phyloP scores from a whole-genome alignment of 1,140 invertebrate genomes.

The Pseudomyrmex gracilis region DNA sequence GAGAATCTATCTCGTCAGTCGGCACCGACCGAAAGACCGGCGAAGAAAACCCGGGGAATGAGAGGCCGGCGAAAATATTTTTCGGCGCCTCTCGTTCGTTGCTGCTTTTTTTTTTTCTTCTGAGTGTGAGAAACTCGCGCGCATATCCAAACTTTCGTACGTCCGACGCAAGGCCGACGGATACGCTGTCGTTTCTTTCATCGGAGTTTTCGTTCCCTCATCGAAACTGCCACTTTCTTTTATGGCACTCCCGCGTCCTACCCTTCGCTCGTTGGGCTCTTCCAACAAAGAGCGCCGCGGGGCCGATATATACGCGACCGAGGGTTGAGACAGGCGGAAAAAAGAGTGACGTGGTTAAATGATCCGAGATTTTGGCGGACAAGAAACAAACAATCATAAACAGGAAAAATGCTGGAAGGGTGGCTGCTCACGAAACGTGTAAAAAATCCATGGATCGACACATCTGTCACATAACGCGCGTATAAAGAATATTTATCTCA shows the following conservation, averaged over 20 bases:
- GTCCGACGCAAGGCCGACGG: conserved; percentile 28
- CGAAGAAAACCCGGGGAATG: background rate
- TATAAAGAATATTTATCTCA: conserved; percentile 6
- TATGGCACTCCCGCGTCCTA: conserved; percentile 42
- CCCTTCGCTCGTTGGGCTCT: conserved; percentile 39
- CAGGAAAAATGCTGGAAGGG: conserved; percentile 39
- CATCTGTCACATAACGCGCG: background rate
- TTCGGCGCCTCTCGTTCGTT: conserved; percentile 45
- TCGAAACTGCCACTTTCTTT: conserved; percentile 68
- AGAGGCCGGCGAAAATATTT: conserved; percentile 52
- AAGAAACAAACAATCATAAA: conserved; percentile 69
- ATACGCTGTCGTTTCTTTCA: conserved; percentile 48
- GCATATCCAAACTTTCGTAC: conserved; percentile 66
- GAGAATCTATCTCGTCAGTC: conserved; percentile 36
- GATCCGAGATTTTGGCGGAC: conserved; percentile 64
- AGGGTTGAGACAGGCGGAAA: conserved; percentile 14
- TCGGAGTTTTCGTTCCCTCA: conserved; percentile 68
- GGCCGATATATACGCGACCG: conserved; percentile 60
- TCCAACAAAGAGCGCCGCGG: conserved; percentile 66
- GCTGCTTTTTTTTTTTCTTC: conserved; percentile 32
- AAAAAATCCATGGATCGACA: background rate
- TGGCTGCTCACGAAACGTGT: background rate
- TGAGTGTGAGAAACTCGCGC: conserved; percentile 49
- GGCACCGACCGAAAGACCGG: conserved; percentile 1
- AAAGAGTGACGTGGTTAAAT: conserved; percentile 36